Evolutionary conservation across 2,113 vertebrate species (phyloP).

Genomic region (Acanthisitta chloris): DNA sequence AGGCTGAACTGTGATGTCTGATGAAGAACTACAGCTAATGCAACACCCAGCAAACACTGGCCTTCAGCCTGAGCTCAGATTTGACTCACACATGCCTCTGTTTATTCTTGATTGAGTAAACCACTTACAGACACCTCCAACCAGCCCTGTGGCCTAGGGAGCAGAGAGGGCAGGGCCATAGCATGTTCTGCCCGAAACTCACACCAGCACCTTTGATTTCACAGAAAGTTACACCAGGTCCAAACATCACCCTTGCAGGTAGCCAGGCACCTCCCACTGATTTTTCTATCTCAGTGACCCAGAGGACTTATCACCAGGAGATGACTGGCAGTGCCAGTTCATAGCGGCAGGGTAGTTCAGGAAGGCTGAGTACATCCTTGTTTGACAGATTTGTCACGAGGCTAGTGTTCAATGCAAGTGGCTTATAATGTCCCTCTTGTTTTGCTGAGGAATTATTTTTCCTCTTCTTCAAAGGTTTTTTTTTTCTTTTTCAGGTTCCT

Average conservation of each 20-base stretch:
- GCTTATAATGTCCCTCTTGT: not conserved
- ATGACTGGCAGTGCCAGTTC: not conserved
- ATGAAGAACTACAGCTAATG: not conserved
- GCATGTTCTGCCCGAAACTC: not conserved
- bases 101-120: not conserved
- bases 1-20: not conserved
- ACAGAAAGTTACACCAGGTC: not conserved
- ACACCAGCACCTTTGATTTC: not conserved
- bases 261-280: not conserved
- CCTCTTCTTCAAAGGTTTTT: not conserved
- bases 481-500: not conserved
- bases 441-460: not conserved
- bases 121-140: not conserved
- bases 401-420: not conserved
- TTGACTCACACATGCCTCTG: not conserved
- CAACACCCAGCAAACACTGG: not conserved
- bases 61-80: not conserved
- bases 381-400: not conserved
- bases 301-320: not conserved
- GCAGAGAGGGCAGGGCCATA: not conserved
- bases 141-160: not conserved
- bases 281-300: not conserved
- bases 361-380: not conserved
- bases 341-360: not conserved
- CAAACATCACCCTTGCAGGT: not conserved